Evolutionary conservation across 2,797 vertebrate species (phyloP).

Genomic region (Gymnodraco acuticeps): DNA sequence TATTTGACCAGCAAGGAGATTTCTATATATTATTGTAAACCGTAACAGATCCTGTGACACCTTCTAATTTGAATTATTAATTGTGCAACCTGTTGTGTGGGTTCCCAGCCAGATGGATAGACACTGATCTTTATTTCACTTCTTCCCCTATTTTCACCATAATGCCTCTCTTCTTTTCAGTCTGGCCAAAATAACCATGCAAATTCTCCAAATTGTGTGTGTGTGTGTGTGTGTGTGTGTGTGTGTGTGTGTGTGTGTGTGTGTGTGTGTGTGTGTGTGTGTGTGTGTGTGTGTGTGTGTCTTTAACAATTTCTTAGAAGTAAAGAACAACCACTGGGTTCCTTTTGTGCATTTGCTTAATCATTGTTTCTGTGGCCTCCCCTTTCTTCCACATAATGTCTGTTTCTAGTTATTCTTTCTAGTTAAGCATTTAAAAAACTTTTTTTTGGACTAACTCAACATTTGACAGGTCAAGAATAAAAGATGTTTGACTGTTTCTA

Average conservation of each 20-base stretch:
- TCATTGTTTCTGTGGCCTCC: constrained; percentile 7
- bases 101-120: background rate
- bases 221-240: too few species aligned
- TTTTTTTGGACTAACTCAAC: constrained; percentile 50
- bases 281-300: too few species aligned
- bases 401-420: constrained; percentile 61
- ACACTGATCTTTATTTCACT: background rate
- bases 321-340: background rate
- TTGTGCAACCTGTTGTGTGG: background rate
- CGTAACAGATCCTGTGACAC: background rate
- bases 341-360: constrained; percentile 24
- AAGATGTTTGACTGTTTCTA: constrained; percentile 38
- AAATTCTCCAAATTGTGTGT: too few species aligned
- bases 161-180: too few species aligned
- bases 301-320: constrained; percentile 2
- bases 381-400: constrained; percentile 16
- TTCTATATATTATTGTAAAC: background rate
- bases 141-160: too few species aligned
- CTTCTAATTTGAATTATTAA: background rate
- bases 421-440: constrained; percentile 48
- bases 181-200: too few species aligned
- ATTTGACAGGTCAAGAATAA: constrained; percentile 33
- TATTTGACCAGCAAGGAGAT: background rate
- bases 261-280: constrained; percentile 3
- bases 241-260: constrained; percentile 7